These are phyloP conservation scores for Tetraneura akinire DNA, from an alignment of 1,140 invertebrate genomes.

Conservation along the genomic window DNA sequence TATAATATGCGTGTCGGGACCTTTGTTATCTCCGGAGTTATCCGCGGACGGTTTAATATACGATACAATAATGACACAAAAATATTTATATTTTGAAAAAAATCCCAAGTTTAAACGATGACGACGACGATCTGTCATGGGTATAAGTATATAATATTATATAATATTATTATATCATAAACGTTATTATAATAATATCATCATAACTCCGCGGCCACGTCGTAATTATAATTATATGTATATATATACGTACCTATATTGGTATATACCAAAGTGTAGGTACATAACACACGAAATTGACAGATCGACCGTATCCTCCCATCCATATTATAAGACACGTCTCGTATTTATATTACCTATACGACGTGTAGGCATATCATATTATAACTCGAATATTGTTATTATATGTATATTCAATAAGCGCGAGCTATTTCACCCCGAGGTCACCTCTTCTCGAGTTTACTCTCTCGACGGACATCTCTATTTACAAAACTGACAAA, in stretches of 20 bases:
- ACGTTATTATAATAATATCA: too few species aligned
- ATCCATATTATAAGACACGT: neutral
- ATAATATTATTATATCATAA: too few species aligned
- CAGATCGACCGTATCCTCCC: conserved; percentile 33
- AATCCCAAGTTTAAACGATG: neutral
- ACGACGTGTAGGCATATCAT: neutral
- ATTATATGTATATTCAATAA: conserved; percentile 42
- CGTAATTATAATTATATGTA: too few species aligned
- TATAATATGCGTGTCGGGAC: too few species aligned
- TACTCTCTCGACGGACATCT: conserved; percentile 33
- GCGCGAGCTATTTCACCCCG: conserved; percentile 36
- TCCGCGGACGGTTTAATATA: too few species aligned
- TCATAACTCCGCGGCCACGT: too few species aligned
- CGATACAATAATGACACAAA: neutral
- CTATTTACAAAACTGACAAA: conserved; percentile 49
- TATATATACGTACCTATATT: too few species aligned
- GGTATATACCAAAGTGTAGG: neutral
- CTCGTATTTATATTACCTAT: too few species aligned
- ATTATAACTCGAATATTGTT: neutral
- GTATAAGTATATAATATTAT: neutral
- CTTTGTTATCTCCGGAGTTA: neutral
- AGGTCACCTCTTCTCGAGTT: conserved; percentile 31
- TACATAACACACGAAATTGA: neutral
- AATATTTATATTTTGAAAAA: neutral
- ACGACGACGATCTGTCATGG: neutral